Base-by-base conservation (phyloP, 2,113 vertebrate genomes). In the rabbit (Oryctolagus cuniculus) region DNA sequence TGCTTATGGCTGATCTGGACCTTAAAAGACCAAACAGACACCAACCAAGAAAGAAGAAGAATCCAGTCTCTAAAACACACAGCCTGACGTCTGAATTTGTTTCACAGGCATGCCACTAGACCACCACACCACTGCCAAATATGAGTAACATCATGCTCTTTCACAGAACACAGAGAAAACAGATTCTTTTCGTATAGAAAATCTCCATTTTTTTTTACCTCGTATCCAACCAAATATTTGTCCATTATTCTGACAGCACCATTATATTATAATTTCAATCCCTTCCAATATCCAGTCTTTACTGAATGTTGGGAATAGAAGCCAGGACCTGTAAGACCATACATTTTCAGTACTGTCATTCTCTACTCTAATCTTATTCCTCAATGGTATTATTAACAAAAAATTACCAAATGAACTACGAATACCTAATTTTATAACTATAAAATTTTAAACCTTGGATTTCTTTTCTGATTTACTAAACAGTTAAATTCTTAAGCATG, bases 381-480 rank as follows among this genome's bases (percentile, higher is more conserved):
- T 92, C 61, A 64, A 12, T 49, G 27, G 85, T 93, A 80, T 61
- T 77, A 74, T n/a, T 51, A 90, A 95, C 9, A 90, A 63, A 93
- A 91, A 94, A 85, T 25, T n/a, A 81, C 17, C 44, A 92, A 53
- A 78, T 77, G 31, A 77, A 22, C 22, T 19, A 84, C 80, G 75
- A 64, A 16, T 72, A 55, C 51, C 91, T 92, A 94, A 78, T 82
- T 74, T 66, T 89, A 84, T 16, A 88, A 44, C 22, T 53, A 51
- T 66, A 70, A 79, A 91, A 78, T 83, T 87, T 92, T 61, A 95
- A 89, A 95, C 83, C 58, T 13, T 80, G 6, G 87, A 19, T 94
- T 82, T 87, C 15, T 91, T 81, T 90, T 58, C 72, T 69, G 29
- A 83, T 63, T 85, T 89, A 80, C 29, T n/a, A 90, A 89, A 31